These are phyloP conservation scores for Toxotes chatareus DNA, from an alignment of 2,113 vertebrate genomes.

Conservation along the genomic window DNA sequence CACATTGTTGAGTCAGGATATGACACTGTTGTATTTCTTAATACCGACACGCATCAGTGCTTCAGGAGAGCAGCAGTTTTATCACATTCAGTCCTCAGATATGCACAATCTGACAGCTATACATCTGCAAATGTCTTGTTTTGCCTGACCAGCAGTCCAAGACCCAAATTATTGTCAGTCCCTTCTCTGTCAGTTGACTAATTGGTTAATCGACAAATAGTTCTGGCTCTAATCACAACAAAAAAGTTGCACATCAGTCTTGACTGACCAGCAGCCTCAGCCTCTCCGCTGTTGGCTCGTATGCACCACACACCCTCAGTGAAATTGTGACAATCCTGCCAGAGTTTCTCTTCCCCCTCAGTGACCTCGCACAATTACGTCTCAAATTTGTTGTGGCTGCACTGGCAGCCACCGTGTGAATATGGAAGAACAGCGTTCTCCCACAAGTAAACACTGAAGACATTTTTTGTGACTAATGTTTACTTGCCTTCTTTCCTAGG, in stretches of 20 bases:
- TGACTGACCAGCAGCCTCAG: background rate
- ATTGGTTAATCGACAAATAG: background rate
- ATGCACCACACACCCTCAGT: background rate
- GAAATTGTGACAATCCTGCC: background rate
- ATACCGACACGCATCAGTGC: no score
- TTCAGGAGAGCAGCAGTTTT: background rate
- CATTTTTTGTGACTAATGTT: slow-evolving; percentile 54
- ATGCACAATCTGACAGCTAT: background rate
- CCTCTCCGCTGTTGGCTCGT: background rate
- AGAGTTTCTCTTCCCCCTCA: background rate
- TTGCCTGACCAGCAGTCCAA: background rate
- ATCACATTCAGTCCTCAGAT: background rate
- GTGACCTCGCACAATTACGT: slow-evolving; percentile 48
- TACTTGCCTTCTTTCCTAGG: slow-evolving; percentile 85
- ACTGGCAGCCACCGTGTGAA: slow-evolving; percentile 29
- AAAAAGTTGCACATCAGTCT: background rate
- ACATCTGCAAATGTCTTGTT: background rate
- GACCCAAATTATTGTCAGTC: background rate
- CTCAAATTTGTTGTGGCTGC: slow-evolving; percentile 22
- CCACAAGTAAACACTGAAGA: slow-evolving; percentile 54
- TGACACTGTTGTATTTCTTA: background rate
- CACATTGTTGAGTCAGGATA: background rate
- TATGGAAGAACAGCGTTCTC: slow-evolving; percentile 31
- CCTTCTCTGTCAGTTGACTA: background rate
- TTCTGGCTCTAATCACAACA: background rate